These are phyloP conservation scores for Enteromius anoplus DNA, from an alignment of 2,797 vertebrate species.

Conservation along the genomic window DNA sequence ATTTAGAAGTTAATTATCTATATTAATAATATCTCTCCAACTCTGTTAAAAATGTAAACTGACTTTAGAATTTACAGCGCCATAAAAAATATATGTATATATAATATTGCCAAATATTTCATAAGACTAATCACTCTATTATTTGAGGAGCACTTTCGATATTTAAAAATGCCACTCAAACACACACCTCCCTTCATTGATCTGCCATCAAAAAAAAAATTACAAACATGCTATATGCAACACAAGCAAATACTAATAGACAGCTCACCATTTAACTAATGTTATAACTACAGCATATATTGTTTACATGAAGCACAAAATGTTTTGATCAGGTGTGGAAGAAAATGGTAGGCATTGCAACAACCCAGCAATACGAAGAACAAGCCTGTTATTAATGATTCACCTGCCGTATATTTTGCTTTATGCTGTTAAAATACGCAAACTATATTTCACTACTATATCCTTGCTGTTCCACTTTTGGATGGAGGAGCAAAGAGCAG, in stretches of 20 bases:
- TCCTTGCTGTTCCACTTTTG: neutral
- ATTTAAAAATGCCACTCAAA: neutral
- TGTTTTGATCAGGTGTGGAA: too few relatives aligned
- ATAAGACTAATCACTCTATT: too few relatives aligned
- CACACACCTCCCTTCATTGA: neutral
- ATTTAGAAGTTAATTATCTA: neutral
- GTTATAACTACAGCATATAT: neutral
- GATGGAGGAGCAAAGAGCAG: neutral
- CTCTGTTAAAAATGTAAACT: too few relatives aligned
- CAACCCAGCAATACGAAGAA: too few relatives aligned
- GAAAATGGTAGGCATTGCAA: too few relatives aligned
- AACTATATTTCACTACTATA: neutral
- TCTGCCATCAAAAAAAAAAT: neutral
- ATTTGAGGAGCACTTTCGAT: neutral
- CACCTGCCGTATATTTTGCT: neutral
- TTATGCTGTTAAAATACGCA: neutral
- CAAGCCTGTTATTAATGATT: too few relatives aligned
- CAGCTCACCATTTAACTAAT: neutral
- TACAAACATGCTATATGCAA: neutral
- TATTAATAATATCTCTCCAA: neutral
- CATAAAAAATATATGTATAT: too few relatives aligned
- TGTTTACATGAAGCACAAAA: neutral
- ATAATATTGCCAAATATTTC: neutral
- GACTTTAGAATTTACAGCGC: too few relatives aligned
- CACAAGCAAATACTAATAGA: neutral